phyloP scores from a whole-genome alignment of 2,888 invertebrate species.

The Chalcis sispes region DNA sequence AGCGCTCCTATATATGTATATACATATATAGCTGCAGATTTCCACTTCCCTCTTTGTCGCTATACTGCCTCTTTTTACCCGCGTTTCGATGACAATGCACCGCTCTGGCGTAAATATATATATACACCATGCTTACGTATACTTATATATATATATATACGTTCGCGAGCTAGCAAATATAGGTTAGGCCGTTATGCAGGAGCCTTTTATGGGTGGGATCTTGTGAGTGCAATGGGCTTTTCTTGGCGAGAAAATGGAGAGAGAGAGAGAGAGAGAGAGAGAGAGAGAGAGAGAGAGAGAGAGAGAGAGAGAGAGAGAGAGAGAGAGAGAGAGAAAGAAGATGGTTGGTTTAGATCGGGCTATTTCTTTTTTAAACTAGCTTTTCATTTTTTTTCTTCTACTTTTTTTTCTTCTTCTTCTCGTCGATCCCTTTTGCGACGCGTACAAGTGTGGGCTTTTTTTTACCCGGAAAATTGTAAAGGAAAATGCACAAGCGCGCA shows the following conservation, averaged over 20 bases:
- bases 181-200: slow-evolving; percentile 34
- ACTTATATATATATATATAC: too few species aligned
- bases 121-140: too few species aligned
- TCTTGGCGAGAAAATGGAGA: slow-evolving; percentile 10
- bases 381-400: too few species aligned
- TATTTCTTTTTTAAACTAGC: not conserved
- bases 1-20: too few species aligned
- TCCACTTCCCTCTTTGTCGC: too few species aligned
- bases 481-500: too few species aligned
- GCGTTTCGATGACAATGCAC: slow-evolving; percentile 59
- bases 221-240: not conserved
- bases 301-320: not conserved
- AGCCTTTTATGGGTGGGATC: slow-evolving; percentile 22
- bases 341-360: not conserved
- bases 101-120: slow-evolving; percentile 12
- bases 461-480: too few species aligned
- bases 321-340: not conserved
- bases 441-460: too few species aligned
- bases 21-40: too few species aligned
- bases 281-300: not conserved
- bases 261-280: not conserved
- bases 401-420: not conserved
- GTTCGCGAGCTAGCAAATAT: too few species aligned
- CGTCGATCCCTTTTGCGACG: not conserved
- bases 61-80: slow-evolving; percentile 15